Conservation (phyloP, 2,113 vertebrate species). For the Brachirus orientalis region DNA sequence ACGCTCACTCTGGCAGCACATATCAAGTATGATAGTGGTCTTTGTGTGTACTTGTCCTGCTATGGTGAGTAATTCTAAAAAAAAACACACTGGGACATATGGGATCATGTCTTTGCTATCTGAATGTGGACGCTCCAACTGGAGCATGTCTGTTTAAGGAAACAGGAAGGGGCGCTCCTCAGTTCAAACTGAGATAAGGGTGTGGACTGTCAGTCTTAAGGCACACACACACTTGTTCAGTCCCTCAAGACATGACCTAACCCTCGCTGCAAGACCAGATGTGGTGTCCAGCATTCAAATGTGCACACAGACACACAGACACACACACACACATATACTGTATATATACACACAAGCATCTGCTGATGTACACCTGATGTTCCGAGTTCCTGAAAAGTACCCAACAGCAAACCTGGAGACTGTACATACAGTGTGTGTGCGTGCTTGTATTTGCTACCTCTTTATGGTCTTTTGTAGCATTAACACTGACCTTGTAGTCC, state of each 20-base stretch:
- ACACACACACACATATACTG: not conserved
- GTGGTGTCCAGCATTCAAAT: conserved; percentile 29
- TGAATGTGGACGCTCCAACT: conserved; percentile 54
- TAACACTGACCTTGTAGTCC: too few species aligned
- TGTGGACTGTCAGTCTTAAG: conserved; percentile 48
- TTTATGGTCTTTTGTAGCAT: too few species aligned
- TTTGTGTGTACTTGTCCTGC: not conserved
- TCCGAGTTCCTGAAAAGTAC: conserved; percentile 33
- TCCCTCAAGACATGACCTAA: conserved; percentile 55
- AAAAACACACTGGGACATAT: not conserved
- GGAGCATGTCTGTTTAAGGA: conserved; percentile 71
- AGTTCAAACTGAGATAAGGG: conserved; percentile 73
- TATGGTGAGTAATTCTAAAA: conserved; percentile 16
- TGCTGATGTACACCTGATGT: conserved; percentile 42
- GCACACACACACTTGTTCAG: conserved; percentile 17
- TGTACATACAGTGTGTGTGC: too few species aligned
- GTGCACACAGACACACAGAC: not conserved
- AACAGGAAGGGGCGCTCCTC: conserved; percentile 80
- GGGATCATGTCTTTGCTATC: conserved; percentile 45
- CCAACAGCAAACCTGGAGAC: conserved; percentile 21
- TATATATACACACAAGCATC: conserved; percentile 1
- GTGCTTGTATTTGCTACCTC: not conserved
- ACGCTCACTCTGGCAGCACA: not conserved
- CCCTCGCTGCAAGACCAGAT: conserved; percentile 69
- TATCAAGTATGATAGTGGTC: not conserved